phyloP scores from a whole-genome alignment of 2,888 invertebrate genomes.

The Molorchus minor region DNA sequence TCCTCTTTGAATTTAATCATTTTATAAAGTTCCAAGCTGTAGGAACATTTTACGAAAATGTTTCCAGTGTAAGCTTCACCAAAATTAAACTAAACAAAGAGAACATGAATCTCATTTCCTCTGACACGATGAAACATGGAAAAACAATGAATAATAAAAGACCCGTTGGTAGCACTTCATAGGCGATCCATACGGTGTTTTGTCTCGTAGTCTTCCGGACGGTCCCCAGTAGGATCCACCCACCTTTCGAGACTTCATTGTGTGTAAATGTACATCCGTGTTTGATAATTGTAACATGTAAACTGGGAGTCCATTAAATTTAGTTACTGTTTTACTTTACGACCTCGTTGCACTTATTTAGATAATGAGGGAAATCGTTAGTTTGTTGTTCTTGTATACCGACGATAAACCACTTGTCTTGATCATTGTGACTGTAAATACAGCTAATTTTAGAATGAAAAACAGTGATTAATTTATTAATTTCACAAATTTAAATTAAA shows the following conservation, averaged over 20 bases:
- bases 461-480: no score
- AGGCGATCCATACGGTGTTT: constrained; percentile 31
- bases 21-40: no score
- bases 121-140: constrained; percentile 35
- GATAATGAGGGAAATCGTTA: constrained; percentile 31
- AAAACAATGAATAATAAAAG: constrained; percentile 44
- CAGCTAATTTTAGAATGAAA: no score
- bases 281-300: constrained; percentile 60
- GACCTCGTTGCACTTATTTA: constrained; percentile 50
- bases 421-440: no score
- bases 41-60: no score
- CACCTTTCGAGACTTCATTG: constrained; percentile 53
- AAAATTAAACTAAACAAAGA: constrained; percentile 34
- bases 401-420: constrained; percentile 26
- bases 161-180: constrained; percentile 34
- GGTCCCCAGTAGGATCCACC: constrained; percentile 34
- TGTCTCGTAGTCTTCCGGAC: constrained; percentile 31
- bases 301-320: constrained; percentile 57
- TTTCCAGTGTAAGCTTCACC: constrained; percentile 10
- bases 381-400: constrained; percentile 26
- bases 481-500: no score
- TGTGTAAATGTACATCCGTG: constrained; percentile 61
- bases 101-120: constrained; percentile 39
- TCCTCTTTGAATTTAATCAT: no score
- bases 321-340: constrained; percentile 54